Evolutionary conservation across 1,140 invertebrate genomes (phyloP), one percentile per base, ranked within the genome.

Genomic region (Dinothrombium tinctorium): DNA sequence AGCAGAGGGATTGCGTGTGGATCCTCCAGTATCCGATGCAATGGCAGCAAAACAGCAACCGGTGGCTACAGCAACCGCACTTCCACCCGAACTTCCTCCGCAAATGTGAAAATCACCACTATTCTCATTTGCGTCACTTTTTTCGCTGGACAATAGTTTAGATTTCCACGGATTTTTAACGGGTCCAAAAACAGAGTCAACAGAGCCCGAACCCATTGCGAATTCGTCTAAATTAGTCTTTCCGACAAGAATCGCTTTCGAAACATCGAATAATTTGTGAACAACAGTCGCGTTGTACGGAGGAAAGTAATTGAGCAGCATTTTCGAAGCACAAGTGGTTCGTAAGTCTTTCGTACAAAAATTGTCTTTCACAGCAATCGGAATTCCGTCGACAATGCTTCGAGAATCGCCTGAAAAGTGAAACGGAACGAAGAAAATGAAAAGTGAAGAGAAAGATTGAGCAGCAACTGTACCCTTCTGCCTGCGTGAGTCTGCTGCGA

Each of bases 191-290:
- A 78, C 68, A 0, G 83, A 84, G 55, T 95, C 79, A 3, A 81
- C 66, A 14, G 78, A 83, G 6, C 82, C 84, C 29, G 79, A 73
- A 58, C 94, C 94, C 90, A 98, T 98, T 1, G 78, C 87, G 70
- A 94, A 99, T 63, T 98, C 83, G 64, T 99, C 94, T 58, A 98
- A 66, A 62, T 99, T 99, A 9, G 81, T 81, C 69, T 98, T 99
- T 1, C 90, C 89, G 33, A 98, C 61, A 2, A 96, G 54, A 47
- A 87, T 62, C 12, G 76, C 77, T 2, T 90, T 84, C 24, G 69
- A 60, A 29, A 12, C 23, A 41, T 72, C 53, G 42, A 69, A 55
- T 28, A 95, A 59, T 54, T 68, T 70, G 33, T 77, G 58, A 35
- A 84, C 83, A 19, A 94, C 76, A 2, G 89, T 95, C 0, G 90